Percentiles rank a stretch among this genome's conserved stretches.
These are phyloP conservation scores for Alviniconcha marisindica DNA, from an alignment of 1,140 invertebrate species.

Conservation along the genomic window DNA sequence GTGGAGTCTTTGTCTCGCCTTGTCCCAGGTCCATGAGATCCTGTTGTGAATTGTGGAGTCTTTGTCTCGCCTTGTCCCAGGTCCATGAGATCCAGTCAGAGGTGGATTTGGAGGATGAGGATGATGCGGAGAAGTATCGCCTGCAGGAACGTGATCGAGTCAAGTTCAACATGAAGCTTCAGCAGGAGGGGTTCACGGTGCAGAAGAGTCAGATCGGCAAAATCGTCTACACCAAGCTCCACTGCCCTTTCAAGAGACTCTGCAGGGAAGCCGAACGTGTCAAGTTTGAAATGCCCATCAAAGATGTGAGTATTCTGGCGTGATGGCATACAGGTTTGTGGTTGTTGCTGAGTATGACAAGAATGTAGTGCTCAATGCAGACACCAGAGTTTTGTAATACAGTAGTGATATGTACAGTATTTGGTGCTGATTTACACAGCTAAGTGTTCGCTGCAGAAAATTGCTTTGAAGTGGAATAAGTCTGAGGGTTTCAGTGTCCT, in stretches of 20 bases:
- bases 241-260: slow-evolving; percentile 70
- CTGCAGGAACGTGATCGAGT: slow-evolving; percentile 26
- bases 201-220: slow-evolving; percentile 58
- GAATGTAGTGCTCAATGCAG: too few species aligned
- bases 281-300: slow-evolving; percentile 72
- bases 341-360: too few species aligned
- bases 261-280: slow-evolving; percentile 72
- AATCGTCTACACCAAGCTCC: slow-evolving; percentile 67
- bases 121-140: slow-evolving; percentile 34
- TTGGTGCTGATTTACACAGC: too few species aligned
- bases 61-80: not conserved
- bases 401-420: too few species aligned
- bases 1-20: not conserved
- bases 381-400: too few species aligned
- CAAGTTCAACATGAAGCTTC: slow-evolving; percentile 46
- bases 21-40: slow-evolving; percentile 49
- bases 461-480: too few species aligned
- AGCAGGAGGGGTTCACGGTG: slow-evolving; percentile 48
- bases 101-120: slow-evolving; percentile 41
- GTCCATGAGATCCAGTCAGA: slow-evolving; percentile 50
- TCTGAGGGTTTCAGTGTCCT: too few species aligned
- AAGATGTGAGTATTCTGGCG: slow-evolving; percentile 60
- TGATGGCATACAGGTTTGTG: too few species aligned
- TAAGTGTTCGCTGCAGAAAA: too few species aligned
- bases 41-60: too few species aligned